A percentile compares a stretch with the other conserved stretches of the same genome.
Evolutionary conservation across 1,140 invertebrate genomes (phyloP).

Genomic region (Bombus turneri): DNA sequence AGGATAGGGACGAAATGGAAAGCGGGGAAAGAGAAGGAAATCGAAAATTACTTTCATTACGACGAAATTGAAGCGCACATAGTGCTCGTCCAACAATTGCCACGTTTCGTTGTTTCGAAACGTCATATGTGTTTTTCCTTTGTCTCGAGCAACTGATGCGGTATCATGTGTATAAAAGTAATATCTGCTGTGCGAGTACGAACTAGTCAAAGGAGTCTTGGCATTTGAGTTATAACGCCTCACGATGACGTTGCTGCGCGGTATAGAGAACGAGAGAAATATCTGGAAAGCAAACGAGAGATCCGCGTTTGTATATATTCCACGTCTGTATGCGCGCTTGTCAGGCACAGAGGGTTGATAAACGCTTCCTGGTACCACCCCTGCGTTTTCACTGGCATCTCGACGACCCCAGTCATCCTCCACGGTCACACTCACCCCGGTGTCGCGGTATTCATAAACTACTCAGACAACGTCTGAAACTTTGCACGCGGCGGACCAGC

Average conservation of each 20-base stretch:
- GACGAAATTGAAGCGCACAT: constrained; percentile 54
- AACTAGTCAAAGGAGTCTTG: constrained; percentile 59
- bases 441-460: constrained; percentile 72
- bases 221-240: constrained; percentile 65
- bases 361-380: constrained; percentile 54
- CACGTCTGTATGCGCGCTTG: constrained; percentile 40
- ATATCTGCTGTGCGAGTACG: constrained; percentile 60
- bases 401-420: constrained; percentile 37
- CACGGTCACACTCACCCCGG: constrained; percentile 63
- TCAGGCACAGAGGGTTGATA: constrained; percentile 68
- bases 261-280: not conserved
- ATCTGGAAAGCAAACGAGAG: not conserved
- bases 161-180: constrained; percentile 66
- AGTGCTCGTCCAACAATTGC: constrained; percentile 33
- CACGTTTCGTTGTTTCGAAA: not conserved
- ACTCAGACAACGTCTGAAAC: constrained; percentile 71
- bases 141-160: constrained; percentile 65
- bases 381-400: constrained; percentile 37
- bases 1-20: no score
- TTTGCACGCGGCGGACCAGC: constrained; percentile 57
- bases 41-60: constrained; percentile 56
- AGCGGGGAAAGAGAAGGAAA: constrained; percentile 3
- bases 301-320: constrained; percentile 28
- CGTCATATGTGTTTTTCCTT: constrained; percentile 51
- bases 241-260: not conserved